Base-by-base conservation (phyloP, 2,113 vertebrate species). In the Plectropomus leopardus region DNA sequence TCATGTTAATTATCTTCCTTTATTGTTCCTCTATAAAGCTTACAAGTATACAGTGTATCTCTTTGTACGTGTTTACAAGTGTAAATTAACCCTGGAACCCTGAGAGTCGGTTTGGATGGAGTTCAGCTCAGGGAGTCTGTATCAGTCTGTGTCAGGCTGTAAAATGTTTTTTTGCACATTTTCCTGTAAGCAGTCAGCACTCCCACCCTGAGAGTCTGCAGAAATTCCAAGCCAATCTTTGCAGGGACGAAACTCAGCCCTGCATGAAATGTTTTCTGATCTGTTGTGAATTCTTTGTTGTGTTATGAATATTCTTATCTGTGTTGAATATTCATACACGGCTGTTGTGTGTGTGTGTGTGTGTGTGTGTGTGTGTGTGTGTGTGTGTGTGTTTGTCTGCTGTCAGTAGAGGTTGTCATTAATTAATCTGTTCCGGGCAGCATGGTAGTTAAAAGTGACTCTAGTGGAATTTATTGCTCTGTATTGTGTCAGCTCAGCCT, bases 101-200 rank as follows among this genome's bases (percentile, higher is more conserved):
- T 69, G 36, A 65, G 5, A 23, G 17, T 15, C 30, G 15, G 21
- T 26, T 81, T 72, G 50, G 69, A 77, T 26, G 42, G 42, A 78
- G 73, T 77, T 73, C 65, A 72, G 19, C 24, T 83, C 23, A 30
- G 44, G 67, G 69, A 77, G 72, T 81, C 4, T 53, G 83, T 77
- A 75, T 76, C 76, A 61, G 67, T 45, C 80, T 72, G 79, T 85
- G 79, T 64, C 47, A 66, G 26, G 73, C 71, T 81, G 83, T 73
- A 15, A 51, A 77, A 65, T 59, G 30, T 73, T 88, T 50, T 78
- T 45, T 53, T 54, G 36, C 28, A 53, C 28, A 34, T 66, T 69
- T 74, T 57, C 40, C 58, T 48, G 58, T 32, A 16, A 80, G 16
- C 28, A 53, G 26, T 80, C 76, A 67, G 55, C 80, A 68, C 74